Base-by-base conservation (phyloP, 2,113 vertebrate species). In the Cyanoramphus novaezelandiae region DNA sequence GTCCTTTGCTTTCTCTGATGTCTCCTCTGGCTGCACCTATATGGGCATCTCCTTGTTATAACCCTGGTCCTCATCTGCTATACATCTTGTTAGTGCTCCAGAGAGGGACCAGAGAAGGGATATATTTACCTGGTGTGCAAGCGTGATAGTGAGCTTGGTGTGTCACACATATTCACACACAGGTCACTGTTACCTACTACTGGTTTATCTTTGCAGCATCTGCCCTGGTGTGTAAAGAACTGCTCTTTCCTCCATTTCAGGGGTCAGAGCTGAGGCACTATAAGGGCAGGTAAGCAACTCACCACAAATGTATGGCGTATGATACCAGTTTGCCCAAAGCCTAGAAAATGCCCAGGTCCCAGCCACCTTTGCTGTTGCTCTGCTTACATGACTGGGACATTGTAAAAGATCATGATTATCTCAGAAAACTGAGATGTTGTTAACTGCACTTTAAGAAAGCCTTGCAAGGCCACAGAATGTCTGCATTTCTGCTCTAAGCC, bases 151-250 rank as follows among this genome's bases (percentile, higher is more conserved):
- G n/a, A 86, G 60, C 70, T 65, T 0, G 0, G 13, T 6, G 16
- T 8, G 1, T 67, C 68, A 37, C 44, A 13, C 5, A 0, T 10
- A 17, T 28, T 79, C 11, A 23, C 13, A 16, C 5, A 2, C 0
- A 3, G 37, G 25, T 60, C 35, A 8, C 55, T 49, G 53, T 39
- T 69, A 16, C 24, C 35, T 27, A 16, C n/a, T 27, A 16, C 24
- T 27, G 31, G 29, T 50, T 89, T 69, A 18, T 53, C 55, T 69
- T 69, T 53, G 16, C 53, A 50, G 23, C 21, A 16, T 43, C 43
- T 0, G 1, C 46, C 33, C 50, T 19, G 13, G 16, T 1, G 0
- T 8, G 41, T 27, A 11, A 69, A 35, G 44, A 74, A 49, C 31
- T 0, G 0, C 33, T 12, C 11, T 41, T 49, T 27, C 25, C 65